Percentiles rank a stretch among this genome's conserved stretches.
Conservation (phyloP, 2,113 vertebrate genomes). For the Scalopus aquaticus region DNA sequence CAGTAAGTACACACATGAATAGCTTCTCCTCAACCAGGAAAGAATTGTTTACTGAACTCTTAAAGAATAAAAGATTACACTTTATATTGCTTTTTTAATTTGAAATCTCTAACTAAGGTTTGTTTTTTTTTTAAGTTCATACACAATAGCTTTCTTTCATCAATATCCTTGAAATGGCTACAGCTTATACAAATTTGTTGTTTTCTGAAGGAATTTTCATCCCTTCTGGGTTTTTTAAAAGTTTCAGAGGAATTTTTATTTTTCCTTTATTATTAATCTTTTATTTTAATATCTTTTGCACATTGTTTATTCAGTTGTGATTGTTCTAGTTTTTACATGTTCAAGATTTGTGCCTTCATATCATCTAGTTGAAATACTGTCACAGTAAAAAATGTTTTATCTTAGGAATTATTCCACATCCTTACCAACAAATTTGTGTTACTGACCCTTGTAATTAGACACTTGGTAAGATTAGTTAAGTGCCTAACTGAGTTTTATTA, state of each 20-base stretch:
- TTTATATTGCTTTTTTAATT: constrained; percentile 18
- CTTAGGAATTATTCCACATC: constrained; percentile 1
- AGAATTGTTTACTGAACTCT: not conserved
- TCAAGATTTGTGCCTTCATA: constrained; percentile 17
- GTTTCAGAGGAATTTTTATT: not conserved
- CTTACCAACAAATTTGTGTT: not conserved
- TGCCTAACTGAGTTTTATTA: not conserved
- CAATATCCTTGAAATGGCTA: not conserved
- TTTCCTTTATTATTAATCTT: not conserved
- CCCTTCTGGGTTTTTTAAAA: not conserved
- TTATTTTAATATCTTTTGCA: not conserved
- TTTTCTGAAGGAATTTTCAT: not conserved
- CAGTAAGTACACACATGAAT: not conserved
- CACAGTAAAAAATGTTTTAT: not conserved
- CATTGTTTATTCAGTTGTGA: constrained; percentile 11
- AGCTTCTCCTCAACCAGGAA: not conserved
- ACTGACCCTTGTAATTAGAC: not conserved
- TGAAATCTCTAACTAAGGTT: not conserved
- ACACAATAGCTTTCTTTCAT: not conserved
- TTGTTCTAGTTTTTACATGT: not conserved
- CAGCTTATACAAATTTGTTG: not conserved
- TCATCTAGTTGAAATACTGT: not conserved
- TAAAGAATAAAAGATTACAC: not conserved
- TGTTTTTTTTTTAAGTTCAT: constrained; percentile 30
- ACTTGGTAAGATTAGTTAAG: not conserved